Evolutionary conservation across 1,140 invertebrate species (phyloP).

Genomic region (Glossosoma conforme): DNA sequence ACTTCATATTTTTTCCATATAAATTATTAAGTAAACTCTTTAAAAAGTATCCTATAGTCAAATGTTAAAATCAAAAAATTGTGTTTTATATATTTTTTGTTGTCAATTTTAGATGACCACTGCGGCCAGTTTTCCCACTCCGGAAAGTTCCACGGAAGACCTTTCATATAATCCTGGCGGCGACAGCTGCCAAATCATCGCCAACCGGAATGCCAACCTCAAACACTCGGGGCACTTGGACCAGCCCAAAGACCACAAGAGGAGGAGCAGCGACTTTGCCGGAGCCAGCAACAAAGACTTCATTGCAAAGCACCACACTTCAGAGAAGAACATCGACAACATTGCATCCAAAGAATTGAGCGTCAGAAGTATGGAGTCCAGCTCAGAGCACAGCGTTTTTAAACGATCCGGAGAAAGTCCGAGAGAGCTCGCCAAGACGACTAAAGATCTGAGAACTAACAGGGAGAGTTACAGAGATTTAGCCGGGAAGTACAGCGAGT

Average conservation of each 20-base stretch:
- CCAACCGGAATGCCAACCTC: slow-evolving; percentile 40
- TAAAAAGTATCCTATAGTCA: no score
- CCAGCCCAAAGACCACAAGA: slow-evolving; percentile 27
- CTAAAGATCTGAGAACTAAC: slow-evolving; percentile 46
- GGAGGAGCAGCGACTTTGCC: slow-evolving; percentile 29
- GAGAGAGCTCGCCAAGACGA: slow-evolving; percentile 44
- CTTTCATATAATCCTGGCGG: slow-evolving; percentile 33
- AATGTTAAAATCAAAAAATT: background rate
- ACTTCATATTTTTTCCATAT: no score
- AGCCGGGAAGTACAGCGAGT: slow-evolving; percentile 46
- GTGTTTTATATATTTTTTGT: background rate
- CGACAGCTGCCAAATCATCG: slow-evolving; percentile 45
- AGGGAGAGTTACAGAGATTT: slow-evolving; percentile 46
- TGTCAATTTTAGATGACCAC: slow-evolving; percentile 16
- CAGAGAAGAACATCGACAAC: slow-evolving; percentile 29
- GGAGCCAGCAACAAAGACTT: slow-evolving; percentile 24
- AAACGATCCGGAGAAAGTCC: slow-evolving; percentile 39
- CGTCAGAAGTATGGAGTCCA: slow-evolving; percentile 26
- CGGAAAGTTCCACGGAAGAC: slow-evolving; percentile 42
- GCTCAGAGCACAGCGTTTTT: slow-evolving; percentile 30
- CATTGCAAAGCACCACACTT: slow-evolving; percentile 23
- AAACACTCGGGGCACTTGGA: slow-evolving; percentile 35
- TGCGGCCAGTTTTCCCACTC: slow-evolving; percentile 31
- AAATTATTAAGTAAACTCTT: no score
- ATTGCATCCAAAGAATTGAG: slow-evolving; percentile 23